Base-by-base conservation (phyloP, 30 jellyfish, hydroid and myxozoan species). In the Aurelia aurita region DNA sequence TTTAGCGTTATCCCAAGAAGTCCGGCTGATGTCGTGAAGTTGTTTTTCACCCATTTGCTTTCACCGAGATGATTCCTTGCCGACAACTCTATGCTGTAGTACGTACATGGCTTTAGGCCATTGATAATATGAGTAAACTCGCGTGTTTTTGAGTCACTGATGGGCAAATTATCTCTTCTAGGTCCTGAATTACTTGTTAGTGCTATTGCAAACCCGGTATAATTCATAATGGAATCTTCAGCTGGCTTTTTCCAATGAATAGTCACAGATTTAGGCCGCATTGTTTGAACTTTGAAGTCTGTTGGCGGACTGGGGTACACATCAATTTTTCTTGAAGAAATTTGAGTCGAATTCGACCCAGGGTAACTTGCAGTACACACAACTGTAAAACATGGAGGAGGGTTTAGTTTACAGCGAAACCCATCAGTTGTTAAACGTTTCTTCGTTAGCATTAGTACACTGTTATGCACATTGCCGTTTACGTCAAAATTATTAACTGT, bases 11-110 rank as follows among this genome's bases (percentile, higher is more conserved):
- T 43, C 14, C 58, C 74, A 81, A 81, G 16, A 49, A 81, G 43
- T n/a, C 91, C 91, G 11, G 70, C 85, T 22, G 85, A 27, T 53
- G 91, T 81, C 21, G 91, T 66, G 78, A 81, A 81, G 57, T 68
- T 81, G 28, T 58, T 47, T 18, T 53, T 69, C 9, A 72, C 75
- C 84, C 85, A 69, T 27, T 4, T 18, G 55, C 91, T 81, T 69
- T 68, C 85, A 3, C 91, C 91, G 19, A 44, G 77, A 58, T 81
- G 58, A 34, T 81, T 81, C 21, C 46, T 59, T 0, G 91, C 43
- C 31, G 67, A 55, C 16, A 81, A 22, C 47, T 81, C 78, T 7
- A 81, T 18, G 14, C 5, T 71, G 54, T 81, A 81, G 57, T 18
- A 66, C 7, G 77, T 67, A 58, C 91, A 81, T 53, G 91, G 85